Conservation (phyloP, 1,140 invertebrate species). For the Drosophila suzukii region DNA sequence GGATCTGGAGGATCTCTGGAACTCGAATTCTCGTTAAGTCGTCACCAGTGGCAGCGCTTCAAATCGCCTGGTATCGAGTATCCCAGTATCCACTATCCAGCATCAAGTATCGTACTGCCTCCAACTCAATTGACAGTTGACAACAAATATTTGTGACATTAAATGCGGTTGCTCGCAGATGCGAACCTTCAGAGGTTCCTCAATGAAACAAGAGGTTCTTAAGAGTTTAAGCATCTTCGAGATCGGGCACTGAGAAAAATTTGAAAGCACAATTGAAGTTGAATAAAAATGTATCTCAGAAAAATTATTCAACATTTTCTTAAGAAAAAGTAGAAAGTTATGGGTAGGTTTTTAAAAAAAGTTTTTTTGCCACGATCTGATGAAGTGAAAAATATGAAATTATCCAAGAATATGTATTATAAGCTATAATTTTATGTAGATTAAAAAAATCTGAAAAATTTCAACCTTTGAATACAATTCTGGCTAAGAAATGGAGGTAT, state of each 20-base stretch:
- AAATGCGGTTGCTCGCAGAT: conserved; percentile 49
- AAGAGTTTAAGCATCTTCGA: conserved; percentile 3
- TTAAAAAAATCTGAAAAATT: no score
- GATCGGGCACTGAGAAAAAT: not conserved
- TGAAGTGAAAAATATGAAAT: no score
- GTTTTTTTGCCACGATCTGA: no score
- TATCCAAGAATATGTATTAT: no score
- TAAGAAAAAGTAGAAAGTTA: no score
- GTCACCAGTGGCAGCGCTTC: conserved; percentile 45
- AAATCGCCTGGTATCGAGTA: conserved; percentile 1
- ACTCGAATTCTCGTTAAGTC: conserved; percentile 64
- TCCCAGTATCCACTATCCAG: not conserved
- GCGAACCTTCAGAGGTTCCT: conserved; percentile 7
- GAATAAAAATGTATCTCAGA: no score
- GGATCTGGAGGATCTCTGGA: not conserved
- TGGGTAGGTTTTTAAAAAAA: no score
- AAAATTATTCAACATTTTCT: no score
- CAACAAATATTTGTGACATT: conserved; percentile 82
- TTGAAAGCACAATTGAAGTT: not conserved
- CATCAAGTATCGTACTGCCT: not conserved
- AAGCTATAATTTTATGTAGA: no score
- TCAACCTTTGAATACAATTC: no score
- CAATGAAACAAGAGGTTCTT: conserved; percentile 20
- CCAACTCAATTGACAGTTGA: conserved; percentile 66
- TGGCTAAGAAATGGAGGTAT: no score